Conservation (phyloP, 2,113 vertebrate genomes). For the Nerophis lumbriciformis region DNA sequence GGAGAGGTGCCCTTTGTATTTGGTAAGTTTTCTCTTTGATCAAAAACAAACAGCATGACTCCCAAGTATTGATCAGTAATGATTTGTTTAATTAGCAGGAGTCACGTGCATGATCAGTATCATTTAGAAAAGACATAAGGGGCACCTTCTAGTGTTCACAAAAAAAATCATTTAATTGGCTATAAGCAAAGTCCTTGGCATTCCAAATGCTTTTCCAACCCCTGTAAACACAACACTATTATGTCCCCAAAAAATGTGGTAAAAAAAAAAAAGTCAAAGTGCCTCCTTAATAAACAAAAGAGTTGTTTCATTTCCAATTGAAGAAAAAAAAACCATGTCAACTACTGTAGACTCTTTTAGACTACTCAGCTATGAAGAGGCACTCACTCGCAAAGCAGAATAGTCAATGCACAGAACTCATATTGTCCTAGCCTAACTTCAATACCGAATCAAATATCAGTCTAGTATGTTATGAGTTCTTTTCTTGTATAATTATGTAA, state of each 20-base stretch:
- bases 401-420: constrained; percentile 41
- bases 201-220: constrained; percentile 34
- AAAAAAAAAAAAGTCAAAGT: constrained; percentile 32
- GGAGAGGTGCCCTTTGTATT: no score
- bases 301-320: constrained; percentile 30
- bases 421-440: constrained; percentile 29
- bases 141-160: constrained; percentile 44
- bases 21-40: neutral
- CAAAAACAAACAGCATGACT: constrained; percentile 32
- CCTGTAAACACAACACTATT: constrained; percentile 12
- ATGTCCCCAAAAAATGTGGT: constrained; percentile 27
- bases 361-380: constrained; percentile 14
- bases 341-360: neutral
- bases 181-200: constrained; percentile 52
- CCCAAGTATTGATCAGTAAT: constrained; percentile 58
- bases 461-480: constrained; percentile 26
- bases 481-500: constrained; percentile 24
- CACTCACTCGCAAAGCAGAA: constrained; percentile 31
- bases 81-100: constrained; percentile 38
- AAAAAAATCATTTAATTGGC: constrained; percentile 46
- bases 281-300: constrained; percentile 34
- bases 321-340: constrained; percentile 29
- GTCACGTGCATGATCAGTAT: constrained; percentile 51
- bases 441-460: constrained; percentile 43
- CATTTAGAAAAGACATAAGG: constrained; percentile 29